Base-by-base conservation (phyloP, 2,113 vertebrate species). In the Callocephalon fimbriatum region DNA sequence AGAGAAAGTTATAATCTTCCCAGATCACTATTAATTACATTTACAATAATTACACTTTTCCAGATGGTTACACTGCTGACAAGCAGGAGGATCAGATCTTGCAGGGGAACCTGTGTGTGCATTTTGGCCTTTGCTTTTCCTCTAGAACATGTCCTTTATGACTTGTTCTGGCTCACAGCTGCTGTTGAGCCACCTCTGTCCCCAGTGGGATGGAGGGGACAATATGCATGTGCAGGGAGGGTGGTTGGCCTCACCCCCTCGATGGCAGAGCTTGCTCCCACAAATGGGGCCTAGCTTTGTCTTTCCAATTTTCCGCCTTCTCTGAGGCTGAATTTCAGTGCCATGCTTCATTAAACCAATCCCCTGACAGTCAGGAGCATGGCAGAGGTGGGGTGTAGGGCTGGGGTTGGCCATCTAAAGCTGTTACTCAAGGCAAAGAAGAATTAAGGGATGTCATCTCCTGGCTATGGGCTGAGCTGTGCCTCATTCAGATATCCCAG, bases 21-120 rank as follows among this genome's bases (percentile, higher is more conserved):
- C 96, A 95, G 88, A 97, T 97, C 96, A 91, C 93, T 84, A 96
- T 96, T 96, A 97, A 97, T 96, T 97, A 91, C 73, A 89, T 93
- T 85, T 96, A 82, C 45, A 66, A 96, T 95, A 95, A 97, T 81
- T 95, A 86, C 70, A 75, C 72, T 71, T 86, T 90, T 92, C 76
- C 27, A n/a, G 87, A 62, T 1, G 2, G 76, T 91, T 95, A 89
- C 86, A 61, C 78, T 88, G 62, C 72, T 63, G 86, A 86, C 72
- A 95, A 93, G 83, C 42, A 51, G 93, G 75, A 91, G 79, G 75
- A 79, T 93, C 75, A 44, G 32, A 50, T 78, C 48, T 75, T 61
- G 65, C 63, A 54, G 81, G 54, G 32, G 56, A 87, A 86, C 50
- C 72, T 66, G 32, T 67, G 66, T 42, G 26, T n/a, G 1, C 66